Evolutionary conservation across 2,888 invertebrate species (phyloP).

Genomic region (Pilophorus perplexus): DNA sequence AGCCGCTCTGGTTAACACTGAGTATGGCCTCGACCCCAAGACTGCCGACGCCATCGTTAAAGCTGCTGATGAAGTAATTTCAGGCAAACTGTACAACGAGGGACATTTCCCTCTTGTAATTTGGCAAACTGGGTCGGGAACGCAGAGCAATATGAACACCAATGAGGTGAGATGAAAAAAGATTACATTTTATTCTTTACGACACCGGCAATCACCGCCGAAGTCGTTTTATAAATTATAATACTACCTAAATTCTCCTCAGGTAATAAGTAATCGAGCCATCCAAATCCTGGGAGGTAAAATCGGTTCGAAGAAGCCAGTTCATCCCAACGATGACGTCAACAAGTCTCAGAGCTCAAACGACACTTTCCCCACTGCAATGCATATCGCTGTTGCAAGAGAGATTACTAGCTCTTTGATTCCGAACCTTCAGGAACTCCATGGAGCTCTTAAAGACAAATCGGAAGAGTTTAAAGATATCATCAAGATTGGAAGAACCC

Average conservation of each 20-base stretch:
- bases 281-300: slow-evolving; percentile 85
- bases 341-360: slow-evolving; percentile 99
- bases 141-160: slow-evolving; percentile 98
- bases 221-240: too few species aligned
- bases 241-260: too few species aligned
- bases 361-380: slow-evolving; percentile 97
- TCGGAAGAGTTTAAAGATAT: slow-evolving; percentile 80
- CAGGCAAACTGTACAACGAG: slow-evolving; percentile 86
- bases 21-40: slow-evolving; percentile 85
- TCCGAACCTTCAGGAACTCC: slow-evolving; percentile 73
- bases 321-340: slow-evolving; percentile 99
- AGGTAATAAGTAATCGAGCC: slow-evolving; percentile 77
- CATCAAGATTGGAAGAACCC: slow-evolving; percentile 88
- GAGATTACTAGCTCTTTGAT: slow-evolving; percentile 79
- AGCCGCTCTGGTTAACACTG: slow-evolving; percentile 92
- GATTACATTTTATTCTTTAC: too few species aligned
- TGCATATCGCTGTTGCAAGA: slow-evolving; percentile 94
- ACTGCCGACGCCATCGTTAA: slow-evolving; percentile 82
- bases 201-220: too few species aligned
- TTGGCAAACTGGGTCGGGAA: slow-evolving; percentile 99
- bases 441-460: slow-evolving; percentile 72
- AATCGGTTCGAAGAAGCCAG: slow-evolving; percentile 88
- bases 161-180: too few species aligned
- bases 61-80: slow-evolving; percentile 93
- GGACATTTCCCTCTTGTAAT: slow-evolving; percentile 86